Evolutionary conservation across 2,888 invertebrate genomes (phyloP), one percentile per base, ranked within the genome.

Genomic region (Leucophenga montana): DNA sequence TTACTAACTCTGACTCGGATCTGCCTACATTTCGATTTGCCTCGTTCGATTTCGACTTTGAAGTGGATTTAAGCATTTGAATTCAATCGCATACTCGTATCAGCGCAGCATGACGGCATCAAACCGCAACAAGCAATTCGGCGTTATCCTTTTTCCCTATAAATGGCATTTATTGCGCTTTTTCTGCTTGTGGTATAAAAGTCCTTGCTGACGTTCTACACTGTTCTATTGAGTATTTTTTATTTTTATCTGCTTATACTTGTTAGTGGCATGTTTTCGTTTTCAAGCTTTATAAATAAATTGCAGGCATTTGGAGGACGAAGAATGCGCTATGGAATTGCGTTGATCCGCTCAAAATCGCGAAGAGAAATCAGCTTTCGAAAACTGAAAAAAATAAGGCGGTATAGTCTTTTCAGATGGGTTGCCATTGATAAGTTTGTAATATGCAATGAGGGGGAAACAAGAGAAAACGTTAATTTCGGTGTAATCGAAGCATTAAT

Each of bases 371-470:
- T 74, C 78, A 69, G 66, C 14, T 39, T 39, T 39, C n/a, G 39
- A 39, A 61, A 22, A 61, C 11, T 16, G 6, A 61, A 33, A 61
- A 22, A 31, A 53, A 53, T 9, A 53, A 53, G 16, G 9, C 6
- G 4, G 22, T 5, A 20, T 56, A 20, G 56, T 33, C 22, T 16
- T n/a, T 16, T 48, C 53, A 46, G 77, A 78, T 78, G 77, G 77
- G 78, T 9, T 75, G 44, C 31, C 22, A 11, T 14, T 22, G 77
- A 76, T 77, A 77, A 65, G 46, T 62, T 44, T 62, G 62, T 16
- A 62, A 62, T 62, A 44, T 62, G 44, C 18, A 13, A 18, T 1
- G 46, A 8, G 20, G 11, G 22, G 13, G n/a, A n/a, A 48, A 14
- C 3, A n/a, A 14, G 8, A 9, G 22, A 11, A 18, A 46, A 11